These are phyloP conservation scores for Anneissia japonica DNA, from an alignment of 35 echinoderm and acorn worm species.

Conservation along the genomic window DNA sequence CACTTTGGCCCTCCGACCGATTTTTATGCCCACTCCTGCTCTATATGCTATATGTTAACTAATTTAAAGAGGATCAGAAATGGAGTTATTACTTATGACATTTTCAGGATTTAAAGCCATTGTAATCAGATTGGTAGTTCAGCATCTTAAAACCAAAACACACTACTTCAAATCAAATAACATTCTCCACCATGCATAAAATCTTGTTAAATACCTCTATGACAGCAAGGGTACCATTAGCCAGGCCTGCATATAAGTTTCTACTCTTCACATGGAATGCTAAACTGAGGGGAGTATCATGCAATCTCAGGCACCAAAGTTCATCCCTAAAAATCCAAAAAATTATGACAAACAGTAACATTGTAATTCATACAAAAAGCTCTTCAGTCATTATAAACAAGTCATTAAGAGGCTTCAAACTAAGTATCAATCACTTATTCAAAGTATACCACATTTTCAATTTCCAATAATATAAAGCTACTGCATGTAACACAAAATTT, in stretches of 20 bases:
- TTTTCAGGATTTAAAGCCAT: neutral
- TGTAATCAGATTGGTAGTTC: neutral
- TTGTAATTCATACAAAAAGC: no score
- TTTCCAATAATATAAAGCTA: no score
- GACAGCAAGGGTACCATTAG: conserved; percentile 86
- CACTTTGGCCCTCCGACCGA: no score
- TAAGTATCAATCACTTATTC: no score
- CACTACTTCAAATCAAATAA: neutral
- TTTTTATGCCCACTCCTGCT: no score
- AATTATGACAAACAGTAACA: neutral
- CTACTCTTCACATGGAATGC: conserved; percentile 43
- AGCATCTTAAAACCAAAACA: neutral
- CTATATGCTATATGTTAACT: no score
- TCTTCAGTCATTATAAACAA: no score
- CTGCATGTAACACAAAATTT: no score
- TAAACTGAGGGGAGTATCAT: conserved; percentile 79
- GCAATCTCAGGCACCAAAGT: conserved; percentile 80
- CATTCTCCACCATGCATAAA: neutral
- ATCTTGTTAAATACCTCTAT: conserved; percentile 47
- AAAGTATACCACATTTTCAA: no score
- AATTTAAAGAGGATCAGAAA: neutral
- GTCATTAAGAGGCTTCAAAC: no score
- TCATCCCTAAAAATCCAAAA: conserved; percentile 60
- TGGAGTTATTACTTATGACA: neutral
- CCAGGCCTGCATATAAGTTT: conserved; percentile 78